Conservation (phyloP, 2,888 invertebrate species). For the Hirtodrosophila histrioides region DNA sequence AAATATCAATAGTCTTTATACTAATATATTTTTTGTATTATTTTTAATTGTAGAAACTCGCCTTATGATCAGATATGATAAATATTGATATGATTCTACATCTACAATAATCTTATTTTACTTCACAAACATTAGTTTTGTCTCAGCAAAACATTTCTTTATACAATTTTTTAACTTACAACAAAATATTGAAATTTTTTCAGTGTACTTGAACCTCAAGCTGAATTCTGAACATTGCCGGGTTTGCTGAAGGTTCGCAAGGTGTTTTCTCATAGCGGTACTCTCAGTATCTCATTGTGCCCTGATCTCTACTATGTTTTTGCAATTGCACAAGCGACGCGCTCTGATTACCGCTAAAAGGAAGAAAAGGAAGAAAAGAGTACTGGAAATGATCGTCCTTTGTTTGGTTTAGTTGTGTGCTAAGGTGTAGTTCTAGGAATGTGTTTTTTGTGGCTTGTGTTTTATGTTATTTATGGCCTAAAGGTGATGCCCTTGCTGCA, state of each 20-base stretch:
- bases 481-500: slow-evolving; percentile 61
- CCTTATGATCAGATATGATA: no score
- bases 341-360: slow-evolving; percentile 65
- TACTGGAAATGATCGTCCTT: slow-evolving; percentile 41
- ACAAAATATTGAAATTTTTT: slow-evolving; percentile 4
- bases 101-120: no score
- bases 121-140: no score
- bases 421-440: slow-evolving; percentile 60
- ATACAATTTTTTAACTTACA: no score
- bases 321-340: slow-evolving; percentile 66
- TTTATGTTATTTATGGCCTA: slow-evolving; percentile 57
- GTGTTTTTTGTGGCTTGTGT: slow-evolving; percentile 9
- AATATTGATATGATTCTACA: no score
- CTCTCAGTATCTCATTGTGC: slow-evolving; percentile 11
- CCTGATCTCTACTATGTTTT: slow-evolving; percentile 33
- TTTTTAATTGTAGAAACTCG: no score
- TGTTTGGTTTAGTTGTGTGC: slow-evolving; percentile 33
- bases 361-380: background rate
- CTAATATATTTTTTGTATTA: no score
- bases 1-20: no score
- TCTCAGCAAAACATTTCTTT: no score
- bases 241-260: slow-evolving; percentile 45
- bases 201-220: slow-evolving; percentile 25
- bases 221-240: slow-evolving; percentile 10
- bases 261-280: slow-evolving; percentile 57